Percentiles rank a stretch among this genome's conserved stretches.
phyloP scores from a whole-genome alignment of 2,888 invertebrate genomes.

The Drosophila suboccidentalis region DNA sequence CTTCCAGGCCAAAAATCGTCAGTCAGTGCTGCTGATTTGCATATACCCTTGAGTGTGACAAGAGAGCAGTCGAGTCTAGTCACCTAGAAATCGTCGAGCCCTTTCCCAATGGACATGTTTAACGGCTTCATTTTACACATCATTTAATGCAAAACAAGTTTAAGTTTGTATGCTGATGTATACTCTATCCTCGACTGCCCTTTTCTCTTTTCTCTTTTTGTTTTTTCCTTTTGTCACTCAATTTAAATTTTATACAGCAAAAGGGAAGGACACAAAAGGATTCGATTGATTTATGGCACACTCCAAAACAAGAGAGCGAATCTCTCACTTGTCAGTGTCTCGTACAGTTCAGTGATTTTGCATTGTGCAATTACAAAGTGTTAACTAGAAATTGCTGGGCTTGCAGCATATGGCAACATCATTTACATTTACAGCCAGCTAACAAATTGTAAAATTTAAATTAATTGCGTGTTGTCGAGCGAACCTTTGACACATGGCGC shows the following conservation, averaged over 20 bases:
- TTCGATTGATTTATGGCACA: slow-evolving; percentile 70
- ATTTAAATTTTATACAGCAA: slow-evolving; percentile 74
- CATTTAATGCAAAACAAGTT: slow-evolving; percentile 82
- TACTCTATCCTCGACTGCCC: background rate
- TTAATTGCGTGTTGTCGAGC: slow-evolving; percentile 30
- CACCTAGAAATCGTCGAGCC: slow-evolving; percentile 38
- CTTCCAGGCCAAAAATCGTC: background rate
- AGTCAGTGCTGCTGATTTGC: slow-evolving; percentile 57
- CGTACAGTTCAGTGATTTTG: slow-evolving; percentile 78
- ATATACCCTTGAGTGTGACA: slow-evolving; percentile 48
- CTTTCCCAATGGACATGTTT: slow-evolving; percentile 77
- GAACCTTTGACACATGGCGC: slow-evolving; percentile 62
- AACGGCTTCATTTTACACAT: slow-evolving; percentile 84
- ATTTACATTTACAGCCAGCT: slow-evolving; percentile 14
- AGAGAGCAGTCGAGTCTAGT: slow-evolving; percentile 18
- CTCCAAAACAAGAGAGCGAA: slow-evolving; percentile 34
- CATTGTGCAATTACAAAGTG: slow-evolving; percentile 81
- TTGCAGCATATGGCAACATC: slow-evolving; percentile 48
- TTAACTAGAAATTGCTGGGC: slow-evolving; percentile 76
- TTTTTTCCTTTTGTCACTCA: slow-evolving; percentile 69
- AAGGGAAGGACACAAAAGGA: slow-evolving; percentile 14
- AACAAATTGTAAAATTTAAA: slow-evolving; percentile 49
- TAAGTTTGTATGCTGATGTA: slow-evolving; percentile 3
- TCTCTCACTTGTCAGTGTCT: slow-evolving; percentile 71
- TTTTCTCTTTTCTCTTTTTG: background rate